These are phyloP conservation scores for Acanthornis magna DNA, from an alignment of 2,797 vertebrate species.

Conservation along the genomic window DNA sequence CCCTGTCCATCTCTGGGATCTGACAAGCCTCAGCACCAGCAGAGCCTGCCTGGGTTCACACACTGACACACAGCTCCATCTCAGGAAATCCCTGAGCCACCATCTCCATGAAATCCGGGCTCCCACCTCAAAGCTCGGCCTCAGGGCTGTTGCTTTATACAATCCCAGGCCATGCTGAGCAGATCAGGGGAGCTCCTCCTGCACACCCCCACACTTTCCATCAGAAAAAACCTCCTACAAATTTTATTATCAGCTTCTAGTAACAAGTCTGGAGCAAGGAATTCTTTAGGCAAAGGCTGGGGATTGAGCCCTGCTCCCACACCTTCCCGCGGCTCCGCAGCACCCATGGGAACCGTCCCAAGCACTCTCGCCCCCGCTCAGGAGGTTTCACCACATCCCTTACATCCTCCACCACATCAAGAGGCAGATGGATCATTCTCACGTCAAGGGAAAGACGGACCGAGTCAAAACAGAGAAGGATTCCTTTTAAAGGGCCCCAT, in stretches of 20 bases:
- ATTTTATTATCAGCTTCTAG: neutral
- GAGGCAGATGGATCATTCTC: neutral
- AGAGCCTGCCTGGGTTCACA: neutral
- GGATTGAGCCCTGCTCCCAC: neutral
- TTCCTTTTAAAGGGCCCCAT: neutral
- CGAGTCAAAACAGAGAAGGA: neutral
- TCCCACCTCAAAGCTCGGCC: neutral
- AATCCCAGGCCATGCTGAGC: neutral
- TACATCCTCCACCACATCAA: neutral
- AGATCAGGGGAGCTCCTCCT: neutral
- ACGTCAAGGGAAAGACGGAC: neutral
- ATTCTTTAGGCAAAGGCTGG: neutral
- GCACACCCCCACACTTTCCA: neutral
- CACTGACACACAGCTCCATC: accelerated
- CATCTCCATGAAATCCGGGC: accelerated
- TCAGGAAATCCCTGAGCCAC: neutral
- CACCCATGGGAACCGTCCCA: neutral
- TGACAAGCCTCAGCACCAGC: neutral
- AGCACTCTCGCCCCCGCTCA: accelerated
- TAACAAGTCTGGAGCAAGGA: neutral
- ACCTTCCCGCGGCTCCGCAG: neutral
- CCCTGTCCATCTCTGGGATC: accelerated
- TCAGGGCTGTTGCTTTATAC: neutral
- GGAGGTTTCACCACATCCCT: neutral
- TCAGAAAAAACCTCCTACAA: neutral